Evolutionary conservation across 2,888 invertebrate genomes (phyloP).

Genomic region (Dichetophora obliterata): DNA sequence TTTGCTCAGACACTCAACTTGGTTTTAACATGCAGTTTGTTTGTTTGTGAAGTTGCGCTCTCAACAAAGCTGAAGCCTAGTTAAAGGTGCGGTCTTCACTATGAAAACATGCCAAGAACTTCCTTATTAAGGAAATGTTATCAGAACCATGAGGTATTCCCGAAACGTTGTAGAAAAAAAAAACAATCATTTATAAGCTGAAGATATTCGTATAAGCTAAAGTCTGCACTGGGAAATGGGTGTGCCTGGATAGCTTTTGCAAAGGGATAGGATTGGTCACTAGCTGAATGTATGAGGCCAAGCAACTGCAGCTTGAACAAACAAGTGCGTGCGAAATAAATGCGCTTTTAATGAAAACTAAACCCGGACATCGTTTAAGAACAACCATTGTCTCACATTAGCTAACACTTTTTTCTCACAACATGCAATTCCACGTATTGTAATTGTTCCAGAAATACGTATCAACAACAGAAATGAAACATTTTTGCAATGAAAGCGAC

Average conservation of each 20-base stretch:
- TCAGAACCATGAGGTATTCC: constrained; percentile 5
- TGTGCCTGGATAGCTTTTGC: background rate
- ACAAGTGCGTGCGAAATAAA: too few species aligned
- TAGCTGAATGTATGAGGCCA: background rate
- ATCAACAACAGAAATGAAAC: background rate
- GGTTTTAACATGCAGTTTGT: background rate
- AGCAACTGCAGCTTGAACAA: too few species aligned
- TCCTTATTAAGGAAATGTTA: constrained; percentile 3
- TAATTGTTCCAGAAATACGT: constrained; percentile 20
- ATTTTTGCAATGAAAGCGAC: constrained; percentile 37
- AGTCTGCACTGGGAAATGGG: background rate
- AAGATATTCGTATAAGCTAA: too few species aligned
- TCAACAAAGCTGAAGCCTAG: background rate
- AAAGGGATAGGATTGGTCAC: too few species aligned
- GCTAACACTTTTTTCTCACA: constrained; percentile 32
- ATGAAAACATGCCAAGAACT: background rate
- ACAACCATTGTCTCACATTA: constrained; percentile 41
- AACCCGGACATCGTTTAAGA: constrained; percentile 23
- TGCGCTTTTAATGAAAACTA: too few species aligned
- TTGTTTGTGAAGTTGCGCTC: background rate
- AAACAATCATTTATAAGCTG: background rate
- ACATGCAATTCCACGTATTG: background rate
- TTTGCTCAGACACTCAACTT: background rate
- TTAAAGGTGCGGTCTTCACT: constrained; percentile 17
- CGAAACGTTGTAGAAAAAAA: background rate